Evolutionary conservation across 2,797 vertebrate species (phyloP).

Genomic region (Parambassis ranga): DNA sequence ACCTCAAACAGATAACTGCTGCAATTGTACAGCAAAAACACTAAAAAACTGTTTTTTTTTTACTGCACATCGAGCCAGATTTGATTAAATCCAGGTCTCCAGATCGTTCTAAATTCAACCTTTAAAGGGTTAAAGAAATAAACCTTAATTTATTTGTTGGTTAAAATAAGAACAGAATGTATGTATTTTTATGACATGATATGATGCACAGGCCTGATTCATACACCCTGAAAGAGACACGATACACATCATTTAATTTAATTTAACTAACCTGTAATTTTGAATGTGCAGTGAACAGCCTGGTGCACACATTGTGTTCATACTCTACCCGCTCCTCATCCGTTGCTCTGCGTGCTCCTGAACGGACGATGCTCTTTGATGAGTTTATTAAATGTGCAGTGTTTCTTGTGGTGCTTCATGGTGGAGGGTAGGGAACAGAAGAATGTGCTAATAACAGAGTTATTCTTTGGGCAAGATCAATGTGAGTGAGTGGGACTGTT

Average conservation of each 20-base stretch:
- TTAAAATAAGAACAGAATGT: no score
- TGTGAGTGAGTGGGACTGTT: no score
- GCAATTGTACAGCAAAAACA: not conserved
- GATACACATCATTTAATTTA: not conserved
- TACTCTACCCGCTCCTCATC: not conserved
- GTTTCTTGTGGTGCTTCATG: not conserved
- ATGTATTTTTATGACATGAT: conserved; percentile 1
- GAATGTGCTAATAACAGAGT: no score
- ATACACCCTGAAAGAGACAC: not conserved
- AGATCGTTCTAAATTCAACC: not conserved
- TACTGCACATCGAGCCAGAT: conserved; percentile 11
- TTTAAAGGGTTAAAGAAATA: no score
- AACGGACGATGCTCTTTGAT: not conserved
- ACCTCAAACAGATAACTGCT: conserved; percentile 23
- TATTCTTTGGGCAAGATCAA: no score
- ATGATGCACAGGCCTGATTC: not conserved
- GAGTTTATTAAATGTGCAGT: not conserved
- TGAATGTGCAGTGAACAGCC: not conserved
- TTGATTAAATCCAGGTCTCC: conserved; percentile 48
- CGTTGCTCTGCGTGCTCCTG: not conserved
- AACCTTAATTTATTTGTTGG: no score
- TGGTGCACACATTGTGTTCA: not conserved
- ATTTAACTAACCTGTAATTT: not conserved
- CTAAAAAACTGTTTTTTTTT: not conserved
- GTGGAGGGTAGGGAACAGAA: not conserved